Evolutionary conservation across 2,888 invertebrate species (phyloP), one percentile per base, ranked within the genome.

Genomic region (Mechanitis mazaeus): DNA sequence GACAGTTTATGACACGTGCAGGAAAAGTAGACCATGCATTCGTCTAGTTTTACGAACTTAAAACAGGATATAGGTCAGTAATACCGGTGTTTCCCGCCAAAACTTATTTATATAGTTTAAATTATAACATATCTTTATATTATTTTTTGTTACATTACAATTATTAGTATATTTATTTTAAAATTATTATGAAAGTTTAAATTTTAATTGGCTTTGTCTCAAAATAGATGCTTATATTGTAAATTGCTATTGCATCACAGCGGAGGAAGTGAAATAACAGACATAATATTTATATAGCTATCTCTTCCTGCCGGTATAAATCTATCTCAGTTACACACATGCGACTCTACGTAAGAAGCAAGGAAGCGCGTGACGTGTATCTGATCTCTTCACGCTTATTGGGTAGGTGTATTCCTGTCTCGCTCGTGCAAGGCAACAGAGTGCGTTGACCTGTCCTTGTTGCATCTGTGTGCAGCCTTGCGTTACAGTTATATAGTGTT

Each of bases 381-480:
- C 71, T 69, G 66, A 77, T 76, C 77, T 76, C 68, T 71, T 89
- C 75, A 68, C 75, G 65, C 82, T 73, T 65, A 50, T 60, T 58
- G 66, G 60, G 66, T 63, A 66, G 63, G 71, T 75, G 74, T 88
- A 79, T 75, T 59, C 74, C 75, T 66, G 72, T 77, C 77, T 75
- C 81, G 75, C 76, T 85, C 82, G 79, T 80, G 84, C 89, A 90
- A 90, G 90, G 90, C 88, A 88, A 89, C 84, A 69, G 83, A 87
- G 90, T 85, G 84, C 89, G 83, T 87, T 89, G 90, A 90, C 89
- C 90, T 90, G 90, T 90, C 90, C 90, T 90, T 90, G 90, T 82
- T 90, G 74, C 64, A 75, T 65, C 72, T 81, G 90, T 90, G 90
- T 89, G 89, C 85, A 89, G 87, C 89, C 89, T 90, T 90, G 88